A percentile compares a stretch with the other conserved stretches of the same genome.
phyloP scores from a whole-genome alignment of 53 echinoderm and acorn worm species.

The Henricia sp. region DNA sequence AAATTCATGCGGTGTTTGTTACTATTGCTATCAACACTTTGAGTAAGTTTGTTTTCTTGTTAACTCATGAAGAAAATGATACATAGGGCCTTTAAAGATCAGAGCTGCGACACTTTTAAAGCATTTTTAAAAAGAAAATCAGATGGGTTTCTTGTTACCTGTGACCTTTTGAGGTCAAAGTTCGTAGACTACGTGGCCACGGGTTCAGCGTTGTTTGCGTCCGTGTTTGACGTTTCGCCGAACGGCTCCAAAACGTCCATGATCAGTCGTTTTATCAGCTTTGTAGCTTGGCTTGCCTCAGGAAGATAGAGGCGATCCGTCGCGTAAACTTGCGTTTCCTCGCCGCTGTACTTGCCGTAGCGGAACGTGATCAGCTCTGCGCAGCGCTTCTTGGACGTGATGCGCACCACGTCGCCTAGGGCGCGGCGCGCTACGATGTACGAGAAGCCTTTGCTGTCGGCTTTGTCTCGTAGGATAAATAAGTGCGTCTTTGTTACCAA shows the following conservation, averaged over 20 bases:
- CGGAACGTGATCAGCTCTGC: conserved; percentile 98
- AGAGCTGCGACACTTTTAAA: too few species aligned
- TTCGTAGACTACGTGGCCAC: conserved; percentile 24
- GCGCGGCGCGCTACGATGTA: conserved; percentile 92
- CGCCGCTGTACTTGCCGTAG: conserved; percentile 84
- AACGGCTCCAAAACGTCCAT: conserved; percentile 44
- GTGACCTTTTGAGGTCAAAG: not conserved
- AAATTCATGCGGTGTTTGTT: too few species aligned
- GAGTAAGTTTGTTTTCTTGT: too few species aligned
- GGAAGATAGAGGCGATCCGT: conserved; percentile 86
- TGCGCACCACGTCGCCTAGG: conserved; percentile 83
- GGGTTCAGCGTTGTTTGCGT: not conserved
- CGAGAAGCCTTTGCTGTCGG: conserved; percentile 82
- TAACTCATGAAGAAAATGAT: too few species aligned
- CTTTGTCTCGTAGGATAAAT: conserved; percentile 83
- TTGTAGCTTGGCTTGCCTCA: conserved; percentile 89
- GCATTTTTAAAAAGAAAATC: too few species aligned
- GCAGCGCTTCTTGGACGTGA: conserved; percentile 97
- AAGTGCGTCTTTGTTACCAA: conserved; percentile 85
- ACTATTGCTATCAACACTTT: too few species aligned
- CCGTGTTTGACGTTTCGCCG: not conserved
- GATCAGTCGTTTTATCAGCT: conserved; percentile 78
- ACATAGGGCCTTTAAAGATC: too few species aligned
- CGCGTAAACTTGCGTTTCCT: conserved; percentile 75
- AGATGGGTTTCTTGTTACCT: too few species aligned